Conservation (phyloP, 2,113 vertebrate genomes). For the Oceanodroma tethys region DNA sequence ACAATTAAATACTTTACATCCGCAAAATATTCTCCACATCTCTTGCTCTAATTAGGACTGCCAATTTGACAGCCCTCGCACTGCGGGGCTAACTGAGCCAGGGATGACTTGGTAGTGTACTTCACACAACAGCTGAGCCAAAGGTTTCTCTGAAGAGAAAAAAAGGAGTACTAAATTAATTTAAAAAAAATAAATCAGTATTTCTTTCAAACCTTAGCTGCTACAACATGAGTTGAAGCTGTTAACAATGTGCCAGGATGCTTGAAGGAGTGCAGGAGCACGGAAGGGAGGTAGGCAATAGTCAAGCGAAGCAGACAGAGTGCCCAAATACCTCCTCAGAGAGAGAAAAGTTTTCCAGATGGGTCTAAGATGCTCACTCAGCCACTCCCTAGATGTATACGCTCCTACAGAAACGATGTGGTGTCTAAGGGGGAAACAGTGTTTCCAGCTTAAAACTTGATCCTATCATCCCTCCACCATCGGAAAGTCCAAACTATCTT, state of each 20-base stretch:
- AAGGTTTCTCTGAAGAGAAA: neutral
- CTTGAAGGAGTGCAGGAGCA: neutral
- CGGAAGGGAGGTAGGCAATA: rapidly evolving
- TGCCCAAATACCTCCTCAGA: neutral
- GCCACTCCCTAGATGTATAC: neutral
- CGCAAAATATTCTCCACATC: neutral
- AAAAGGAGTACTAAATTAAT: neutral
- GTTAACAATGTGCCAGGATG: neutral
- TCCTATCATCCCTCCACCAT: neutral
- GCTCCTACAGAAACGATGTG: neutral
- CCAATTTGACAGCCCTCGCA: neutral
- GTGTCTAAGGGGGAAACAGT: neutral
- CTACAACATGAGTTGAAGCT: neutral
- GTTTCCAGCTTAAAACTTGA: neutral
- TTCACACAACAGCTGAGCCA: neutral
- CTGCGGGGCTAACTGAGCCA: neutral
- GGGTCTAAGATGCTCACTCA: neutral
- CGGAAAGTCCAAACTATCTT: neutral
- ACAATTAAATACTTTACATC: neutral
- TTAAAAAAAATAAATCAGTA: neutral
- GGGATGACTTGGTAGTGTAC: neutral
- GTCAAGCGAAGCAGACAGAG: neutral
- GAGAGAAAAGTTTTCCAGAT: neutral
- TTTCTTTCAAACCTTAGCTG: neutral
- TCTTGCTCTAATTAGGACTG: neutral